These are phyloP conservation scores for Drosophila ficusphila DNA, from an alignment of 1,140 invertebrate species.

Conservation along the genomic window DNA sequence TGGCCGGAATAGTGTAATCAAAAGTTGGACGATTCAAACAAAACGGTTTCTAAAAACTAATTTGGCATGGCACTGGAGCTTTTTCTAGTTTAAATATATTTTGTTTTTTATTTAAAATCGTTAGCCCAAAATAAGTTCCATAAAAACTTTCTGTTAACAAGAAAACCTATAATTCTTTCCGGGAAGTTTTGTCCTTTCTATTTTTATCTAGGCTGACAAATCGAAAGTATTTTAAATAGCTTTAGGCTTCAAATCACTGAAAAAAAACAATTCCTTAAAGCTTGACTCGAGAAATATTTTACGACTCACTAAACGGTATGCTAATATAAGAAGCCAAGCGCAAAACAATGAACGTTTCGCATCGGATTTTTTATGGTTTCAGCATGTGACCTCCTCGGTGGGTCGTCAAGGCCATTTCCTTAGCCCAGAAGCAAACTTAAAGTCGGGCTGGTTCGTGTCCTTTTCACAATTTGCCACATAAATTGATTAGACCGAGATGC, in stretches of 20 bases:
- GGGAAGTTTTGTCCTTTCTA: too few relatives aligned
- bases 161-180: too few relatives aligned
- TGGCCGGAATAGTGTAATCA: slow-evolving; percentile 9
- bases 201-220: too few relatives aligned
- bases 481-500: slow-evolving; percentile 59
- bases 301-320: neutral
- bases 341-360: slow-evolving; percentile 1
- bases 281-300: neutral
- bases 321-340: neutral
- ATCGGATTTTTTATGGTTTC: slow-evolving; percentile 14
- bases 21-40: neutral
- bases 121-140: neutral
- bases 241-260: neutral
- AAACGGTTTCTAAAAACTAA: neutral
- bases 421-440: slow-evolving; percentile 22
- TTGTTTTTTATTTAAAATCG: neutral
- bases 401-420: slow-evolving; percentile 6
- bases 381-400: slow-evolving; percentile 20
- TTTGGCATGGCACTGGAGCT: neutral
- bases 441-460: neutral
- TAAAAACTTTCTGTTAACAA: too few relatives aligned
- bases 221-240: neutral
- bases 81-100: too few relatives aligned
- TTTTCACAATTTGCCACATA: slow-evolving; percentile 19
- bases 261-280: neutral